Evolutionary conservation across 2,888 invertebrate species (phyloP).

Genomic region (Oxytorus armatus): DNA sequence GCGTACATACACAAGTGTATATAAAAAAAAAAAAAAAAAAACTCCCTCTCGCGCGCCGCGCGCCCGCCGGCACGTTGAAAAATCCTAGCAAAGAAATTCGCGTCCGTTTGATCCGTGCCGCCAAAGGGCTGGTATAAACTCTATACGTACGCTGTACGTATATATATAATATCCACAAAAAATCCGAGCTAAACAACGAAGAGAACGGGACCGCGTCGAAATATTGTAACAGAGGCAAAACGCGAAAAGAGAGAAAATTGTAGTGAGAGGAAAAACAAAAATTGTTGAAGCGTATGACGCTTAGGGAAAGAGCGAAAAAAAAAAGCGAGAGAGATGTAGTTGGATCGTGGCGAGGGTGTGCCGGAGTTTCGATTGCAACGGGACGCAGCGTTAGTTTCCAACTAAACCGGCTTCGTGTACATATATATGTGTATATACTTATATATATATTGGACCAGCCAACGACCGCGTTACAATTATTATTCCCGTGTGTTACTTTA

Average conservation of each 20-base stretch:
- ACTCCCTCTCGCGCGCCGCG: not conserved
- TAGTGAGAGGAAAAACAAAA: constrained; percentile 31
- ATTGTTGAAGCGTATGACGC: constrained; percentile 26
- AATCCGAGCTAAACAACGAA: constrained; percentile 38
- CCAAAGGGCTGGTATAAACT: constrained; percentile 76
- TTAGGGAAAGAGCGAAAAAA: constrained; percentile 44
- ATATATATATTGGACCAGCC: too few relatives aligned
- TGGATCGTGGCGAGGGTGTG: constrained; percentile 36
- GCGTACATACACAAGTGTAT: not conserved
- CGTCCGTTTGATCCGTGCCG: constrained; percentile 82
- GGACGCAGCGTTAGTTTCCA: constrained; percentile 27
- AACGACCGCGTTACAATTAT: constrained; percentile 78
- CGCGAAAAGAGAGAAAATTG: constrained; percentile 45
- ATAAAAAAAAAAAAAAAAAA: constrained; percentile 66
- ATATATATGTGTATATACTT: too few relatives aligned
- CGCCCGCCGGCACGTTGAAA: constrained; percentile 72
- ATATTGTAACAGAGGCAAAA: constrained; percentile 55
- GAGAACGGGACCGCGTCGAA: constrained; percentile 49
- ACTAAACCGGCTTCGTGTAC: too few relatives aligned
- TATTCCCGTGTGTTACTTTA: constrained; percentile 61
- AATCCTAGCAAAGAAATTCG: constrained; percentile 79
- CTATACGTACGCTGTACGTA: constrained; percentile 46
- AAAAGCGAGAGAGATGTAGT: constrained; percentile 24
- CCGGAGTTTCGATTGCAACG: constrained; percentile 51
- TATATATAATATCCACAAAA: not conserved